Conservation (phyloP, 2,888 invertebrate genomes). For the Polyploca ridens region DNA sequence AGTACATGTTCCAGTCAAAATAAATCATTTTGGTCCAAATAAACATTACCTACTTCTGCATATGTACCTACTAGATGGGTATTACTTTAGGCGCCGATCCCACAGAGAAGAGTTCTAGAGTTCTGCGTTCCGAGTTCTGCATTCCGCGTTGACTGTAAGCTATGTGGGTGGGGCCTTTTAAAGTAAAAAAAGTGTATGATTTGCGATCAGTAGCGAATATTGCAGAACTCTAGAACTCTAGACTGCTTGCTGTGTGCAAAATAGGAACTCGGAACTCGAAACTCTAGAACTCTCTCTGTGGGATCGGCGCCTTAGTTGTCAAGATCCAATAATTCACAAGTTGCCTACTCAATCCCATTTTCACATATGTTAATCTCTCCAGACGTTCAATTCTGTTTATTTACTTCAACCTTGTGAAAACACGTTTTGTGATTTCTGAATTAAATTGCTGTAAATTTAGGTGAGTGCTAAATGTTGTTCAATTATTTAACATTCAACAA, state of each 20-base stretch:
- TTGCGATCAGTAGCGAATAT: too few relatives aligned
- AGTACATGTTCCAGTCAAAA: conserved; percentile 1
- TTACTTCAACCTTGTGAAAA: conserved; percentile 17
- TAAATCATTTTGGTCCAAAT: conserved; percentile 2
- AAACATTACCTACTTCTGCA: conserved; percentile 7
- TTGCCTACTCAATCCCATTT: conserved; percentile 3
- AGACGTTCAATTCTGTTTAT: conserved; percentile 10
- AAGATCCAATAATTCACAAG: conserved; percentile 8
- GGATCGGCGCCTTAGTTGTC: too few relatives aligned
- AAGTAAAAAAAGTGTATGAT: too few relatives aligned
- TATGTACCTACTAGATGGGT: not conserved
- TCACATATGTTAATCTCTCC: conserved; percentile 13
- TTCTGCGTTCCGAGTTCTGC: too few relatives aligned
- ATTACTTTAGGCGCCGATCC: too few relatives aligned
- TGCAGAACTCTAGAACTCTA: too few relatives aligned
- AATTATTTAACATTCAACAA: not conserved
- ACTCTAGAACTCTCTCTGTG: too few relatives aligned
- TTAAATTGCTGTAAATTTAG: conserved; percentile 19
- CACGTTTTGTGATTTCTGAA: conserved; percentile 10
- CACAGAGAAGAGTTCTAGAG: too few relatives aligned
- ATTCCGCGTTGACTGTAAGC: too few relatives aligned
- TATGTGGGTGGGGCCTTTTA: too few relatives aligned
- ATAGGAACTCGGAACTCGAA: too few relatives aligned
- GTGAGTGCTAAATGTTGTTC: conserved; percentile 15
- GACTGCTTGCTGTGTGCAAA: too few relatives aligned